Evolutionary conservation across 2,888 invertebrate genomes (phyloP).

Genomic region (Cerceris rybyensis): DNA sequence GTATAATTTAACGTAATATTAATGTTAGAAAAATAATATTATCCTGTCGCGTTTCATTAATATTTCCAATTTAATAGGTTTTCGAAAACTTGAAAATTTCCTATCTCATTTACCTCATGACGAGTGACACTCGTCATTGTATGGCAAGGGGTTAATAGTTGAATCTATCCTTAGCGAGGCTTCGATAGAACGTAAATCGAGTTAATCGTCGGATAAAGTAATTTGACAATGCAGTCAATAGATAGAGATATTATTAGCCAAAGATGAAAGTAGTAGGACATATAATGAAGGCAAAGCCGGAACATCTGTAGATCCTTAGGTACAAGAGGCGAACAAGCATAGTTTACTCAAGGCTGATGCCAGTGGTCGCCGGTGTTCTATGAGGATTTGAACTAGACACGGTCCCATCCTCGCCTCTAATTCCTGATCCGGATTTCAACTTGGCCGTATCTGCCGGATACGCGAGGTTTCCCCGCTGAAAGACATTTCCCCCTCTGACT

Average conservation of each 20-base stretch:
- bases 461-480: slow-evolving; percentile 35
- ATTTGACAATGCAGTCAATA: too few species aligned
- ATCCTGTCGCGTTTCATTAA: too few species aligned
- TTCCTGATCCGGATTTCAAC: slow-evolving; percentile 59
- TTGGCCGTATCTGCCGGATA: slow-evolving; percentile 26
- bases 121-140: too few species aligned
- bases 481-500: slow-evolving; percentile 21
- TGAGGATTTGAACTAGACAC: slow-evolving; percentile 49
- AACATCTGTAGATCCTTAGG: slow-evolving; percentile 19
- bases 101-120: too few species aligned
- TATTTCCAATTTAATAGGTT: too few species aligned
- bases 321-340: slow-evolving; percentile 15
- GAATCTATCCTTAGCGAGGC: too few species aligned
- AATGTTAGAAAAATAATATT: too few species aligned
- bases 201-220: too few species aligned
- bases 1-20: too few species aligned
- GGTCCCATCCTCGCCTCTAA: slow-evolving; percentile 23
- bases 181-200: too few species aligned
- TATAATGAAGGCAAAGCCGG: slow-evolving; percentile 11
- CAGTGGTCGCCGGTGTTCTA: slow-evolving; percentile 36
- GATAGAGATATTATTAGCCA: background rate
- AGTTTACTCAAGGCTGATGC: slow-evolving; percentile 19
- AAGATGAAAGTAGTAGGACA: background rate
- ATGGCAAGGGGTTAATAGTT: too few species aligned
- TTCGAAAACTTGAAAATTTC: too few species aligned